phyloP scores from a whole-genome alignment of 2,113 vertebrate genomes.

The Nestor notabilis region DNA sequence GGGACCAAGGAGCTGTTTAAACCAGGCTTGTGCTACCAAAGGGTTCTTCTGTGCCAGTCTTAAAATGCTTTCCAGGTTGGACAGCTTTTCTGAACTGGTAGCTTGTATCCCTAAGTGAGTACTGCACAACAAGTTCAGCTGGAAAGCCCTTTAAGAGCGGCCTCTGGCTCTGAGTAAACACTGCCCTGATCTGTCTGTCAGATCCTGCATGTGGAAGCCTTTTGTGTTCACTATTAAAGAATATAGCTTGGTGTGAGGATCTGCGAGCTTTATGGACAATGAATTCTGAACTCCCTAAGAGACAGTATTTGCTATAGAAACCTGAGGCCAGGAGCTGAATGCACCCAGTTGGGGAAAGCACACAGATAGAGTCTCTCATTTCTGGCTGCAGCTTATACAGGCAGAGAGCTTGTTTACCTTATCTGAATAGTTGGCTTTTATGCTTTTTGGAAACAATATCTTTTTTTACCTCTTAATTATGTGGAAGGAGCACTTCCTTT shows the following conservation, averaged over 20 bases:
- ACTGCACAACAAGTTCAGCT: not conserved
- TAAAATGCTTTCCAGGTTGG: not conserved
- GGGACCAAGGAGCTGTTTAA: not conserved
- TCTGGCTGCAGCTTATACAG: not conserved
- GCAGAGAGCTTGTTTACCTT: slow-evolving; percentile 39
- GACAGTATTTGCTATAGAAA: not conserved
- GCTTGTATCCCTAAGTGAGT: not conserved
- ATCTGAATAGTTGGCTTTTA: slow-evolving; percentile 59
- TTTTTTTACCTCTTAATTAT: slow-evolving; percentile 27
- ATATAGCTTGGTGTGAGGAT: not conserved
- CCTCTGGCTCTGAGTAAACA: not conserved
- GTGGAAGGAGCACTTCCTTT: slow-evolving; percentile 26
- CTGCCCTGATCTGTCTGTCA: not conserved
- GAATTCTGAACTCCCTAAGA: not conserved
- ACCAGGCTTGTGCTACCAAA: not conserved
- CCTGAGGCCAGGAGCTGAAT: not conserved
- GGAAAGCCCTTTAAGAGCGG: not conserved
- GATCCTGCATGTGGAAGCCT: not conserved
- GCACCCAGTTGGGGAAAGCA: not conserved
- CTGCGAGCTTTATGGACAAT: not conserved
- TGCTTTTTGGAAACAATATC: slow-evolving; percentile 17
- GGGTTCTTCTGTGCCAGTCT: not conserved
- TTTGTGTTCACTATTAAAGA: not conserved
- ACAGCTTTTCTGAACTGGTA: not conserved
- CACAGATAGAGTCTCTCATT: not conserved